These are phyloP conservation scores for Pharmacophagus antenor DNA, from an alignment of 2,888 invertebrate genomes.

Conservation along the genomic window DNA sequence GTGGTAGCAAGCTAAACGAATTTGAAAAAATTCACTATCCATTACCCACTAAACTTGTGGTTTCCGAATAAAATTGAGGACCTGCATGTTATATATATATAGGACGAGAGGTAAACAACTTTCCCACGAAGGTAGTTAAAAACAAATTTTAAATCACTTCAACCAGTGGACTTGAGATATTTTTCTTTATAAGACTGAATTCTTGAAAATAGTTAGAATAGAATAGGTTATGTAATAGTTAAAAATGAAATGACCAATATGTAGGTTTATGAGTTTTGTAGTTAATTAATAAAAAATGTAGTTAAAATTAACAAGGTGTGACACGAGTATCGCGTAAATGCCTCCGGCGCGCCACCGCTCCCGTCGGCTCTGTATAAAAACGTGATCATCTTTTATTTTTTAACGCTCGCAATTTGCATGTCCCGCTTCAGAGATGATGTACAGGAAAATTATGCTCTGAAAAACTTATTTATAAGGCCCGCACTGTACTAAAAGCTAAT, in stretches of 20 bases:
- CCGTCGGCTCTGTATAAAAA: constrained; percentile 72
- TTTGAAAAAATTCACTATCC: too few species aligned
- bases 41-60: too few species aligned
- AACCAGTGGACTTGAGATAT: too few species aligned
- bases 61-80: too few species aligned
- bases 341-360: constrained; percentile 43
- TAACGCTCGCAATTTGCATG: constrained; percentile 74
- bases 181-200: too few species aligned
- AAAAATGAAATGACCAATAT: neutral
- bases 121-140: too few species aligned
- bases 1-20: too few species aligned
- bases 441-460: constrained; percentile 68
- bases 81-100: too few species aligned
- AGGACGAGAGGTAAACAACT: too few species aligned
- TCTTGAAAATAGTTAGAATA: too few species aligned
- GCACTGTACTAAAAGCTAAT: constrained; percentile 55
- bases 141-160: too few species aligned
- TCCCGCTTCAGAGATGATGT: constrained; percentile 74
- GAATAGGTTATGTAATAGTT: too few species aligned
- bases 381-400: constrained; percentile 76
- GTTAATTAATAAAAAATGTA: constrained; percentile 35
- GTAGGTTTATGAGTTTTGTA: constrained; percentile 26
- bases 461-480: constrained; percentile 67
- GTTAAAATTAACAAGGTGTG: constrained; percentile 39
- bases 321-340: constrained; percentile 47